Evolutionary conservation across 2,113 vertebrate genomes (phyloP).

Genomic region (Strix uralensis): DNA sequence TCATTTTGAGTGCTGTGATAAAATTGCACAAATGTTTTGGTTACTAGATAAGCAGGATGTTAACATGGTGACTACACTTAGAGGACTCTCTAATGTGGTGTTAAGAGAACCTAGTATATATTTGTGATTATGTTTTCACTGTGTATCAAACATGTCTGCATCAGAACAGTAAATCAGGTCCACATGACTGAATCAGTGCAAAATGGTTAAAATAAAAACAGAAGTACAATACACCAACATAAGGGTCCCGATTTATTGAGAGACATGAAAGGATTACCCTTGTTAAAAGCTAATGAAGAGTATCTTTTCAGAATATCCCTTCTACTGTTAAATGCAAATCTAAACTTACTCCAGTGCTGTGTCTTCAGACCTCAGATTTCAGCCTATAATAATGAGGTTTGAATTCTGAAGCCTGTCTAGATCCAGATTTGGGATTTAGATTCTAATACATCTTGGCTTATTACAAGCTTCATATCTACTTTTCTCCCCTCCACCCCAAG

Average conservation of each 20-base stretch:
- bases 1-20: slow-evolving; percentile 13
- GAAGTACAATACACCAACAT: neutral
- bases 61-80: neutral
- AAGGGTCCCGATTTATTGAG: neutral
- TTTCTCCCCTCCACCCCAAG: neutral
- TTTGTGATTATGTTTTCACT: neutral
- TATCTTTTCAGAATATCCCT: neutral
- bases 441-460: neutral
- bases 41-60: neutral
- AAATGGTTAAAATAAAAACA: neutral
- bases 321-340: neutral
- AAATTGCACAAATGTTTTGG: neutral
- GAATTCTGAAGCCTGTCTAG: neutral
- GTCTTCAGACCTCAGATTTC: neutral
- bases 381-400: neutral
- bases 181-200: neutral
- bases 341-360: neutral
- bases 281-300: neutral
- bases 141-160: neutral
- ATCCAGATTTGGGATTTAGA: neutral
- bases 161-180: slow-evolving; percentile 7
- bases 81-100: neutral
- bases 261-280: neutral
- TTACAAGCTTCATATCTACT: neutral
- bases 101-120: neutral